Evolutionary conservation across 2,113 vertebrate genomes (phyloP).

Genomic region (Marmota flaviventris): DNA sequence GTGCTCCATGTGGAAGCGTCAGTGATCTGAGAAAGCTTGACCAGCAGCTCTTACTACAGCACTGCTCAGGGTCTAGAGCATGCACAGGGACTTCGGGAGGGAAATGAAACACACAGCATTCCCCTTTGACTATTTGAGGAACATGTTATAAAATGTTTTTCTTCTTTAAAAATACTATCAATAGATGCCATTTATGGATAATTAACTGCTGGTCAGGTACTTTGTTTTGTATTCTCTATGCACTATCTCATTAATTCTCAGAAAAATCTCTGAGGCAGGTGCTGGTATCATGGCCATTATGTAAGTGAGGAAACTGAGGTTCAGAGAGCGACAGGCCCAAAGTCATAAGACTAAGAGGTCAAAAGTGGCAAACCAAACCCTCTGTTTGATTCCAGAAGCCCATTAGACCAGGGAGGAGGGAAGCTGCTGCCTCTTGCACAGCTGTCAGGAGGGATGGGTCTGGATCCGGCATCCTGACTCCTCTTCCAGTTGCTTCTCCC

Average conservation of each 20-base stretch:
- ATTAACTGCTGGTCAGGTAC: neutral
- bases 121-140: neutral
- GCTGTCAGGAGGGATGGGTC: neutral
- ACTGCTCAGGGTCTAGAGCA: neutral
- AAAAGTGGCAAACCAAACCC: neutral
- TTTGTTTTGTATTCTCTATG: neutral
- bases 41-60: neutral
- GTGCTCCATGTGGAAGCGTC: too few species aligned
- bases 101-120: neutral
- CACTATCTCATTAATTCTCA: neutral
- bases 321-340: neutral
- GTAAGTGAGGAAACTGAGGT: constrained; percentile 14
- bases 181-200: neutral
- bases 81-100: neutral
- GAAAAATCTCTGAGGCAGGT: neutral
- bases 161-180: neutral
- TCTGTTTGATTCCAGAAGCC: neutral
- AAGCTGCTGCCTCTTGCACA: neutral
- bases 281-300: neutral
- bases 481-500: neutral
- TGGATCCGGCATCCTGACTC: neutral
- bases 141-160: neutral
- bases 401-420: neutral
- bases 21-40: neutral
- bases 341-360: neutral